These are phyloP conservation scores for Ethmia dodecea DNA, from an alignment of 2,888 invertebrate species.

Conservation along the genomic window DNA sequence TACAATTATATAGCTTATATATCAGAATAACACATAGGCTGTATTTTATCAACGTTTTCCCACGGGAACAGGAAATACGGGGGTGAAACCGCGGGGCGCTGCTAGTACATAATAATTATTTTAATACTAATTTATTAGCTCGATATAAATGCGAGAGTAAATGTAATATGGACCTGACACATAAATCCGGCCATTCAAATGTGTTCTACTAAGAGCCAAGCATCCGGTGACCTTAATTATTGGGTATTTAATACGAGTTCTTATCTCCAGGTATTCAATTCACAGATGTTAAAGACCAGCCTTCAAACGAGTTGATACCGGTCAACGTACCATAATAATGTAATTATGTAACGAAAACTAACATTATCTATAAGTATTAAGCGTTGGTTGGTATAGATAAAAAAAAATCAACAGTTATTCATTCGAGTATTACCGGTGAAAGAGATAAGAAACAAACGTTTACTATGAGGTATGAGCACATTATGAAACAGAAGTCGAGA, in stretches of 20 bases:
- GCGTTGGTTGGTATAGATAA: slow-evolving; percentile 31
- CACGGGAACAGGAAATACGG: no score
- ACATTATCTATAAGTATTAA: slow-evolving; percentile 19
- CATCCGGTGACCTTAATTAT: slow-evolving; percentile 50
- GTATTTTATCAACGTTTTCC: no score
- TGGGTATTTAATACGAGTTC: background rate
- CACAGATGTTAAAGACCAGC: background rate
- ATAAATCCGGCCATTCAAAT: slow-evolving; percentile 43
- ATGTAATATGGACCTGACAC: no score
- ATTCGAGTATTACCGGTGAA: slow-evolving; percentile 31
- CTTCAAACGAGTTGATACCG: slow-evolving; percentile 29
- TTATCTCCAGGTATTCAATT: background rate
- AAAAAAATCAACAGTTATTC: slow-evolving; percentile 38
- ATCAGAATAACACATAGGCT: no score
- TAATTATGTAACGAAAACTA: slow-evolving; percentile 19
- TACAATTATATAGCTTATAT: no score
- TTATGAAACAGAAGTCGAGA: no score
- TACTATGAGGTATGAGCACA: no score
- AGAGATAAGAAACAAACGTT: slow-evolving; percentile 27
- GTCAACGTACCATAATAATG: slow-evolving; percentile 43
- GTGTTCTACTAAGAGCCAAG: slow-evolving; percentile 40
- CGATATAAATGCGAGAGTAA: no score
- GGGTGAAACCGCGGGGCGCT: no score
- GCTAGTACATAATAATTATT: no score
- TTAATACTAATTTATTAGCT: no score